A percentile compares a stretch with the other conserved stretches of the same genome.
These are phyloP conservation scores for Coremacera marginata DNA, from an alignment of 2,888 invertebrate genomes.

Conservation along the genomic window DNA sequence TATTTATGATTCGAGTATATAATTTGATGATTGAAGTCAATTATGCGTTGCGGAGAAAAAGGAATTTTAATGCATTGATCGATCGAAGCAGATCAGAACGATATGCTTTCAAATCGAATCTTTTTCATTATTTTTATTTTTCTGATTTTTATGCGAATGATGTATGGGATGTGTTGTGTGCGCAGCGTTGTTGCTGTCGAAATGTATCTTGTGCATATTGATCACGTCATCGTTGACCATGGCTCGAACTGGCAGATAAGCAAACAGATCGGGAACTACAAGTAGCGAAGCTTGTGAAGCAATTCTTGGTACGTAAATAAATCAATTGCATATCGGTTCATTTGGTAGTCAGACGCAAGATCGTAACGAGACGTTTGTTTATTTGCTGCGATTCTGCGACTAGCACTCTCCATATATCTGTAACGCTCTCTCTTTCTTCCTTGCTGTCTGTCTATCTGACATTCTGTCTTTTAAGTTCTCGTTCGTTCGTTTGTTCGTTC, in stretches of 20 bases:
- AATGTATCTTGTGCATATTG: slow-evolving; percentile 29
- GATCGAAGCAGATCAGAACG: not conserved
- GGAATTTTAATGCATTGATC: slow-evolving; percentile 1
- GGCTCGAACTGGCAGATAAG: slow-evolving; percentile 15
- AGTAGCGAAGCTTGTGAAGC: slow-evolving; percentile 16
- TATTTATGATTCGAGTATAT: slow-evolving; percentile 13
- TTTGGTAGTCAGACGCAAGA: not conserved
- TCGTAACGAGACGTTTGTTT: slow-evolving; percentile 26
- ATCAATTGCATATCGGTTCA: slow-evolving; percentile 31
- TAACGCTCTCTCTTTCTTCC: not conserved
- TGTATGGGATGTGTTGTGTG: not conserved
- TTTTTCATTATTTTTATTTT: not conserved
- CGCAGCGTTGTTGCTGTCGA: not conserved
- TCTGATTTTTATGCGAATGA: not conserved
- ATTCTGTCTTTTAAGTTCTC: not conserved
- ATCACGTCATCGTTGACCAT: slow-evolving; percentile 31
- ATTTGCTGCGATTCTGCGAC: slow-evolving; percentile 23
- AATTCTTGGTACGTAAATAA: slow-evolving; percentile 31
- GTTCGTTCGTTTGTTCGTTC: not conserved
- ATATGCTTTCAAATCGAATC: too few relatives aligned
- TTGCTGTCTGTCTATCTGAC: too few relatives aligned
- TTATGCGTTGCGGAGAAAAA: not conserved
- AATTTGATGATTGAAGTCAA: slow-evolving; percentile 13
- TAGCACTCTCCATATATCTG: not conserved
- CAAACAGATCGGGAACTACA: not conserved